A percentile compares a stretch with the other conserved stretches of the same genome.
These are phyloP conservation scores for Actinernus sp. DNA, from an alignment of 92 coral and sea anemone species.

Conservation along the genomic window DNA sequence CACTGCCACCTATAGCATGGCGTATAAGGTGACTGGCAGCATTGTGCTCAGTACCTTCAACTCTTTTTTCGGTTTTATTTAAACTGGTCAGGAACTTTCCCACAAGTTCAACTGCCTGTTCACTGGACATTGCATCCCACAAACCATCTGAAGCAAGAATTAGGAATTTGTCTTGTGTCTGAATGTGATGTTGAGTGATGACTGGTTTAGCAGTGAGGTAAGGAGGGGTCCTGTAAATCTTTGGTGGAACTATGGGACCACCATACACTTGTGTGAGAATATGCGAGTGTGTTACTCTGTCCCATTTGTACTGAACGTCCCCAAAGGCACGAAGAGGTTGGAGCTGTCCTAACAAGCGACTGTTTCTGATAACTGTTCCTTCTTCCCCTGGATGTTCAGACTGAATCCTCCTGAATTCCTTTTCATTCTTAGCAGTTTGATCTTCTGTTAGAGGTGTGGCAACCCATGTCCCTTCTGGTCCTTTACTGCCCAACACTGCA, in stretches of 20 bases:
- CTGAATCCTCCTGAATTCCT: constrained; percentile 71
- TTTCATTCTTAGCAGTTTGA: constrained; percentile 82
- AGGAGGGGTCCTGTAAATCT: constrained; percentile 90
- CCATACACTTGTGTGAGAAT: constrained; percentile 92
- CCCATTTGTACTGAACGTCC: constrained; percentile 98
- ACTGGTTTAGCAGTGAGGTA: constrained; percentile 98
- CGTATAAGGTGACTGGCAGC: constrained; percentile 96
- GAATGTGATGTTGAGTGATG: constrained; percentile 73
- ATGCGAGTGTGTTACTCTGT: constrained; percentile 85
- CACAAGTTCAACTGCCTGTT: constrained; percentile 86
- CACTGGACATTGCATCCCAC: constrained; percentile 91
- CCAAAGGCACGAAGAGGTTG: constrained; percentile 99
- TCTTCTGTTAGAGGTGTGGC: constrained; percentile 88
- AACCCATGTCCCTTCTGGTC: constrained; percentile 81
- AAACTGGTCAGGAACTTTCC: constrained; percentile 80
- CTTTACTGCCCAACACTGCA: constrained; percentile 90
- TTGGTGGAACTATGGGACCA: constrained; percentile 92
- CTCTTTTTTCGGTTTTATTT: constrained; percentile 19
- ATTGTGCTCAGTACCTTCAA: constrained; percentile 63
- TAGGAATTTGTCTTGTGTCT: constrained; percentile 80
- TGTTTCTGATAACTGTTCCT: constrained; percentile 75
- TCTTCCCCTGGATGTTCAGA: constrained; percentile 96
- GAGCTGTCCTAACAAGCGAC: constrained; percentile 90
- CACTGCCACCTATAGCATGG: constrained; percentile 97
- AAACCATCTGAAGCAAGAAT: constrained; percentile 98